Percentiles rank a stretch among this genome's conserved stretches.
Evolutionary conservation across 2,888 invertebrate species (phyloP).

Genomic region (Trichopria drosophilae): DNA sequence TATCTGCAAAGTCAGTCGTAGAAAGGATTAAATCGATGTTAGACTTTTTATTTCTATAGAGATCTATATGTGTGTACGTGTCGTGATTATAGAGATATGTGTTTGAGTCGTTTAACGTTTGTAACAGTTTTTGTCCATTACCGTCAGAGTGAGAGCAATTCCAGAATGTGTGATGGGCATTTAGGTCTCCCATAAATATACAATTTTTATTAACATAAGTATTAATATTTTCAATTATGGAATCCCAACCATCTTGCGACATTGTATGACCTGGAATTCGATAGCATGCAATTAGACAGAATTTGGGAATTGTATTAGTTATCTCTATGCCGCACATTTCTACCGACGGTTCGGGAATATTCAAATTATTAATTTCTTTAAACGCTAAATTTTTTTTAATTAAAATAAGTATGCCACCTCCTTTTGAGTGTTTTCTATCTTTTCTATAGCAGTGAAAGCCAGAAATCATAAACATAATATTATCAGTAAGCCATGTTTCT

Average conservation of each 20-base stretch:
- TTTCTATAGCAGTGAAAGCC: conserved; percentile 7
- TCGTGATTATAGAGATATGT: conserved; percentile 3
- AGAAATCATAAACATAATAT: background rate
- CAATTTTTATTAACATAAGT: conserved; percentile 1
- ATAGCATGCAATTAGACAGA: background rate
- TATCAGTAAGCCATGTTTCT: conserved; percentile 8
- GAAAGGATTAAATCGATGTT: too few species aligned
- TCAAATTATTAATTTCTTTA: conserved; percentile 12
- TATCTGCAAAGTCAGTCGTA: conserved; percentile 9
- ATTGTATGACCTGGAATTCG: background rate
- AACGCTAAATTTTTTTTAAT: conserved; percentile 10
- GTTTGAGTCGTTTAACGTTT: background rate
- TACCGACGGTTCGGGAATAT: background rate
- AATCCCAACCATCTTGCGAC: background rate
- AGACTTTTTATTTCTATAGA: conserved; percentile 7
- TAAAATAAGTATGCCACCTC: conserved; percentile 9
- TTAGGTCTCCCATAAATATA: conserved; percentile 19
- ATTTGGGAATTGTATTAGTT: background rate
- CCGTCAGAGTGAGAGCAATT: background rate
- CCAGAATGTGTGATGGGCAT: conserved; percentile 14
- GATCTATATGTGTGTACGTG: conserved; percentile 4
- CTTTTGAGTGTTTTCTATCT: conserved; percentile 8
- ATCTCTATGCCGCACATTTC: background rate
- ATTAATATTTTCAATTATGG: background rate
- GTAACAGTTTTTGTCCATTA: background rate